Base-by-base conservation (phyloP, 2,113 vertebrate genomes). In the Potamarius usumacintae region DNA sequence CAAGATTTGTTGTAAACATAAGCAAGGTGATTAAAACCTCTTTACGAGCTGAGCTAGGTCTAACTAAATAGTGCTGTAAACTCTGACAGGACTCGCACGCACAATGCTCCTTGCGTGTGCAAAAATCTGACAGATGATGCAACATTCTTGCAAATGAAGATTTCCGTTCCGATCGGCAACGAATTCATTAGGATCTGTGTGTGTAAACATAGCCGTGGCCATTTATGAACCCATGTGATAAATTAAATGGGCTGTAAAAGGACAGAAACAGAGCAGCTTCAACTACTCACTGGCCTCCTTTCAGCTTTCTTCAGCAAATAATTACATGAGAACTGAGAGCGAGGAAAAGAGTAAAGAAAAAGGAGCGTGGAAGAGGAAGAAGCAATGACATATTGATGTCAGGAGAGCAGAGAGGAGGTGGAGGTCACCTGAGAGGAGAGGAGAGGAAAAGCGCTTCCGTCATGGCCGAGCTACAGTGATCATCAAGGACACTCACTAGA, bases 401-500 rank as follows among this genome's bases (percentile, higher is more conserved):
- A 86, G 55, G 67, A 84, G 65, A 84, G 74, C 53, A 81, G 62
- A 10, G 69, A 72, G 71, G 25, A 60, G 55, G 48, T 14, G 22
- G 50, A 81, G 82, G 82, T 85, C 76, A 76, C 7, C 77, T 52
- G 60, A 79, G 76, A 81, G 52, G 63, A n/a, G 48, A 82, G 52
- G 81, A 48, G 7, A 82, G 15, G 57, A 72, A 85, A 25, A 57
- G 34, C 77, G 83, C 86, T 85, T 82, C 89, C 82, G 76, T 76
- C 74, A 67, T 72, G 67, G 82, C 48, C 9, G 15, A 88, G 77
- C 81, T 53, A 42, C 62, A 71, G 58, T 14, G 50, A 84, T 86
- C 57, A 88, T 69, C 76, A 86, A 81, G 87, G 85, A 85, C 86
- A 88, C 22, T 60, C 86, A 63, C 12, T 42, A 81, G 79, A 42